Evolutionary conservation across 1,140 invertebrate species (phyloP), one percentile per base, ranked within the genome.

Genomic region (Drosophila tropicalis): DNA sequence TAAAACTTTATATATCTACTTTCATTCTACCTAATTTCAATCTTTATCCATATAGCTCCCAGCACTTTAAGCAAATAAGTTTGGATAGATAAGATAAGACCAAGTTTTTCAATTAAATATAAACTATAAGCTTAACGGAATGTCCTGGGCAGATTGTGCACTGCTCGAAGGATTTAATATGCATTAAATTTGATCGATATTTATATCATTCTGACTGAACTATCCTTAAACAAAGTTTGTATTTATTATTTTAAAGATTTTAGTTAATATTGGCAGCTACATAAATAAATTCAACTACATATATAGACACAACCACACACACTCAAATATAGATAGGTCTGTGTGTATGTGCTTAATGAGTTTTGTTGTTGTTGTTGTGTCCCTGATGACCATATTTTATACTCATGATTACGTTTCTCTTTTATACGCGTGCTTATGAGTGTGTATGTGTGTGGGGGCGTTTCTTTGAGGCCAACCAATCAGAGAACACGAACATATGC

Each of bases 361-460:
- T 51, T 51, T 17, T 47, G 17, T 19, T 47, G n/a, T 47, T 19
- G 9, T 19, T 22, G 44, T 25, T 25, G 29, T 51, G 44, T 51
- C 44, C 44, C 44, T 51, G 44, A 51, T 51, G 17, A 51, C 44
- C 17, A 51, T 51, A 51, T 51, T 51, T 51, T 22, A 51, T 22
- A 51, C 44, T 51, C 17, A 51, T 51, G 44, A 51, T 51, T 51
- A 51, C 44, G 44, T 22, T 51, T 51, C 44, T 51, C 44, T 51
- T 51, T 51, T 51, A 22, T 51, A 51, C 44, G 44, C 19, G 44
- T 36, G 34, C 10, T 3, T 5, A 29, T 29, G 29, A n/a, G n/a
- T 29, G 44, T 36, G 34, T 36, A 5, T 36, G 34, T 39, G 36
- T 39, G 19, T 51, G 44, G 44, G 44, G 44, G 44, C 44, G 44